phyloP scores from a whole-genome alignment of 2,797 vertebrate species.

The Microctenopoma lineatum region DNA sequence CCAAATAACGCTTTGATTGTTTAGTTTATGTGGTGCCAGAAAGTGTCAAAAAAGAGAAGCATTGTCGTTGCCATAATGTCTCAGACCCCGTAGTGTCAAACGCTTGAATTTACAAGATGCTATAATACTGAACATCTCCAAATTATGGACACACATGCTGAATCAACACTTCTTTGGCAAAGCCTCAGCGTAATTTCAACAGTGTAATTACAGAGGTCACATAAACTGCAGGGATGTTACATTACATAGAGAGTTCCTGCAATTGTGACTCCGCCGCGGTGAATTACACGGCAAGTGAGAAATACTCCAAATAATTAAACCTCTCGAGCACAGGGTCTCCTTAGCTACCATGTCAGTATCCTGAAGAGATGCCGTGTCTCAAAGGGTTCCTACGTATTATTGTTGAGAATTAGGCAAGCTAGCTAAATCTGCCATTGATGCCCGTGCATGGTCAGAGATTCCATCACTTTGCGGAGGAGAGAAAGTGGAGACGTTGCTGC shows the following conservation, averaged over 20 bases:
- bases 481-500: constrained; percentile 49
- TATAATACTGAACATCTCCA: background rate
- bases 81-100: background rate
- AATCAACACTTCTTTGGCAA: constrained; percentile 6
- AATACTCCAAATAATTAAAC: constrained; percentile 40
- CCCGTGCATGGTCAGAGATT: constrained; percentile 28
- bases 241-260: background rate
- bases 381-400: constrained; percentile 22
- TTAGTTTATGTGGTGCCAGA: too few species aligned
- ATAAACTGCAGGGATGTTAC: background rate
- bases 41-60: too few species aligned
- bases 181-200: background rate
- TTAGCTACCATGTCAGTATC: constrained; percentile 28
- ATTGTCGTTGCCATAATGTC: too few species aligned
- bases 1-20: too few species aligned
- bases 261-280: background rate
- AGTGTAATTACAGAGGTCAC: constrained; percentile 6
- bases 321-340: constrained; percentile 12
- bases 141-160: background rate
- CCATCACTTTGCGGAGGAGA: constrained; percentile 48
- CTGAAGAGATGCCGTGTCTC: constrained; percentile 29
- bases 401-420: constrained; percentile 32
- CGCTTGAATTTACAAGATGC: background rate
- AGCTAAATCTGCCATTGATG: constrained; percentile 47
- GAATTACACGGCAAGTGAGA: constrained; percentile 2